A percentile compares a stretch with the other conserved stretches of the same genome.
These are phyloP conservation scores for Drosophila kepulauana DNA, from an alignment of 1,140 invertebrate genomes.

Conservation along the genomic window DNA sequence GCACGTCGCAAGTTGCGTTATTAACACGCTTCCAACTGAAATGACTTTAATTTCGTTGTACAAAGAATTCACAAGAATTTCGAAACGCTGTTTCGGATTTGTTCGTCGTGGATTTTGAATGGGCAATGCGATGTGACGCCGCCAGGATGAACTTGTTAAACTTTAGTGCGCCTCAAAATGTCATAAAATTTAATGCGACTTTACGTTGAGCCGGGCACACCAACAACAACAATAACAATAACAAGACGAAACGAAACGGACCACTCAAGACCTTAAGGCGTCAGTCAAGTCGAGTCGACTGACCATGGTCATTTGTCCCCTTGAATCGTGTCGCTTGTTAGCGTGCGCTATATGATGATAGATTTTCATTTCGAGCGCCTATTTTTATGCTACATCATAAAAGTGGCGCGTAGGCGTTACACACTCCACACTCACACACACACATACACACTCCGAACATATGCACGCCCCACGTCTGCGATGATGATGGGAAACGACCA, in stretches of 20 bases:
- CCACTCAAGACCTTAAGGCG: conserved; percentile 20
- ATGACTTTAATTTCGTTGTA: conserved; percentile 71
- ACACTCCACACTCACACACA: conserved; percentile 37
- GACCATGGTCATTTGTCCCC: conserved; percentile 58
- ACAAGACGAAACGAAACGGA: not conserved
- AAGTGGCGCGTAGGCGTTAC: conserved; percentile 66
- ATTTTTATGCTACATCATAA: conserved; percentile 78
- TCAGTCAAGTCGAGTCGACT: conserved; percentile 11
- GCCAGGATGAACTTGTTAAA: conserved; percentile 66
- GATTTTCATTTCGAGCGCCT: conserved; percentile 74
- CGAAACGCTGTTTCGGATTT: not conserved
- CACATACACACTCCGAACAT: conserved; percentile 8
- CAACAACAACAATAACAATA: conserved; percentile 6
- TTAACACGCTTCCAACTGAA: conserved; percentile 62
- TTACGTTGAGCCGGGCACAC: not conserved
- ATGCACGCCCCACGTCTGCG: conserved; percentile 22
- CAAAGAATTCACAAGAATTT: conserved; percentile 48
- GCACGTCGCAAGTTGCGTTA: conserved; percentile 74
- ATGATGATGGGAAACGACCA: not conserved
- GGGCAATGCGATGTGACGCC: conserved; percentile 26
- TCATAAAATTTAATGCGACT: conserved; percentile 75
- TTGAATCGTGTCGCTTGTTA: conserved; percentile 52
- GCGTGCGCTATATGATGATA: conserved; percentile 63
- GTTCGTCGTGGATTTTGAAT: conserved; percentile 53
- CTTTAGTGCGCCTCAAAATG: conserved; percentile 74